Evolutionary conservation across 2,888 invertebrate genomes (phyloP).

Genomic region (Luffia ferchaultella): DNA sequence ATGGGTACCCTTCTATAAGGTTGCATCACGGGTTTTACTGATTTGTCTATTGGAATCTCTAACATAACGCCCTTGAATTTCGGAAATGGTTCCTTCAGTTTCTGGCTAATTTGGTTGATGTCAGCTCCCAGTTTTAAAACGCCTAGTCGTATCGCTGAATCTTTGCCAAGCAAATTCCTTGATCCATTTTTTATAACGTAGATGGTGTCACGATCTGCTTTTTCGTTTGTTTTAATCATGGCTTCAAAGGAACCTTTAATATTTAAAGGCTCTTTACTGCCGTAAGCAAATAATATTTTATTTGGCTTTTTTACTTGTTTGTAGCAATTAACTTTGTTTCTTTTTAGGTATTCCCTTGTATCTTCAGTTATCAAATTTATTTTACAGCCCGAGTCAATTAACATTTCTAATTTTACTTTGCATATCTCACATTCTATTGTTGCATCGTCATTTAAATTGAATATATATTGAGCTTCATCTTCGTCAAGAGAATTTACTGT

Average conservation of each 20-base stretch:
- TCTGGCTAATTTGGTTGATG: slow-evolving; percentile 2
- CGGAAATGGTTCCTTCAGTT: slow-evolving; percentile 2
- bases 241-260: slow-evolving; percentile 6
- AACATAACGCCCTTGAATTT: slow-evolving; percentile 5
- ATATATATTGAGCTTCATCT: slow-evolving; percentile 10
- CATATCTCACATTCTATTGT: slow-evolving; percentile 16
- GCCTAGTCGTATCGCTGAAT: slow-evolving; percentile 10
- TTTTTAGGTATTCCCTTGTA: slow-evolving; percentile 4
- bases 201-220: slow-evolving; percentile 7
- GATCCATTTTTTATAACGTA: slow-evolving; percentile 16
- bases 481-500: slow-evolving; percentile 2
- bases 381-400: slow-evolving; percentile 18
- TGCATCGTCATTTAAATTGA: slow-evolving; percentile 13
- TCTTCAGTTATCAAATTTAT: slow-evolving; percentile 13
- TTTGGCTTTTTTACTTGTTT: slow-evolving; percentile 5
- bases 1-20: slow-evolving; percentile 11
- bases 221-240: not conserved
- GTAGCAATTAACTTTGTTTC: not conserved
- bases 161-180: slow-evolving; percentile 14
- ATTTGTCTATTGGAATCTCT: slow-evolving; percentile 11
- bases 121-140: slow-evolving; percentile 4
- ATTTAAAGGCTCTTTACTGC: slow-evolving; percentile 7
- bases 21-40: slow-evolving; percentile 9
- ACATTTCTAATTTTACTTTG: slow-evolving; percentile 16
- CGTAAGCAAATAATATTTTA: slow-evolving; percentile 8